These are phyloP conservation scores for Harpegnathos saltator DNA, from an alignment of 1,140 invertebrate genomes.

Conservation along the genomic window DNA sequence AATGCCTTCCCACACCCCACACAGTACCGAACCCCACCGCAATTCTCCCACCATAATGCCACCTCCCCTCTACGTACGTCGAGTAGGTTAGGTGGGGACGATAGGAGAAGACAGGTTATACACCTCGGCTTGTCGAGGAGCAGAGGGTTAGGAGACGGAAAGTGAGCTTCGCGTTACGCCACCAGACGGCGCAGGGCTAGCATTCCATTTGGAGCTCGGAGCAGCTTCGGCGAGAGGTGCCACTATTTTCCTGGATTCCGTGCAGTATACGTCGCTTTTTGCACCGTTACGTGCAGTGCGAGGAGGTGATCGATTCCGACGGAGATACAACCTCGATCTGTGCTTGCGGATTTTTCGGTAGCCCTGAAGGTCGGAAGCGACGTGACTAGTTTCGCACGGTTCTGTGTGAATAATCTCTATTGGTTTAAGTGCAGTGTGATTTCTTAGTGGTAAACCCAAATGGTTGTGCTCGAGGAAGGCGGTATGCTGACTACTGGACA, in stretches of 20 bases:
- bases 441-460: slow-evolving; percentile 86
- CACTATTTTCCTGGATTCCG: slow-evolving; percentile 82
- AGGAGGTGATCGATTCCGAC: slow-evolving; percentile 60
- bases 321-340: slow-evolving; percentile 23
- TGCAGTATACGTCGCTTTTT: slow-evolving; percentile 66
- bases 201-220: slow-evolving; percentile 62
- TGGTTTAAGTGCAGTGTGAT: slow-evolving; percentile 75
- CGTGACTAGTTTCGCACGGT: slow-evolving; percentile 18
- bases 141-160: not conserved
- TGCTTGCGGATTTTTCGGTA: slow-evolving; percentile 8
- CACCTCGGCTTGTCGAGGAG: slow-evolving; percentile 32
- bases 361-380: not conserved
- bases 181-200: slow-evolving; percentile 75
- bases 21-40: slow-evolving; percentile 73
- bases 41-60: slow-evolving; percentile 73
- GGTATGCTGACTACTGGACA: slow-evolving; percentile 95
- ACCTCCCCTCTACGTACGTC: slow-evolving; percentile 64
- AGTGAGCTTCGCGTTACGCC: slow-evolving; percentile 19
- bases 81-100: slow-evolving; percentile 51
- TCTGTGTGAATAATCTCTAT: slow-evolving; percentile 46
- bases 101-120: slow-evolving; percentile 72
- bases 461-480: slow-evolving; percentile 96
- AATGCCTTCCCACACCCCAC: slow-evolving; percentile 84
- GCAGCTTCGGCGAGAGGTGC: slow-evolving; percentile 54
- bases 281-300: slow-evolving; percentile 41